These are phyloP conservation scores for Drosophila mercatorum DNA, from an alignment of 2,888 invertebrate species.

Conservation along the genomic window DNA sequence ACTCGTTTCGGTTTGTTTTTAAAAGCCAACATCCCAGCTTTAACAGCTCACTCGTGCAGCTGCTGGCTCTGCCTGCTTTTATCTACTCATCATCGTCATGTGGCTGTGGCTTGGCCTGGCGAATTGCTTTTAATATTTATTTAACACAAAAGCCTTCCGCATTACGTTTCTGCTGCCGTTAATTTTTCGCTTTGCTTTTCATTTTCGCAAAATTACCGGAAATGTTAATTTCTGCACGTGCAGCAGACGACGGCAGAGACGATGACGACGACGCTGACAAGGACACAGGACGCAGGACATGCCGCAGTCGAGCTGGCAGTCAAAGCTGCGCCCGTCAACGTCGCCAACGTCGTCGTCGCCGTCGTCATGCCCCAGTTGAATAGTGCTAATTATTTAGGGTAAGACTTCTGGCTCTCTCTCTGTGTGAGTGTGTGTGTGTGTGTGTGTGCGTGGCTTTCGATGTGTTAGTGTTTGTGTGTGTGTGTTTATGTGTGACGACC, in stretches of 20 bases:
- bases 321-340: constrained; percentile 73
- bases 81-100: constrained; percentile 42
- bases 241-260: constrained; percentile 53
- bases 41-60: constrained; percentile 44
- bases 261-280: constrained; percentile 38
- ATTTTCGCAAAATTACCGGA: constrained; percentile 80
- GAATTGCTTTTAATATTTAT: constrained; percentile 79
- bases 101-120: constrained; percentile 54
- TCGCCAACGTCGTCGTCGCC: constrained; percentile 46
- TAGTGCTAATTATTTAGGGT: constrained; percentile 83
- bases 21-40: constrained; percentile 60
- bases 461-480: constrained; percentile 22
- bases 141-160: constrained; percentile 79
- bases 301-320: constrained; percentile 50
- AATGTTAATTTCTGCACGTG: constrained; percentile 81
- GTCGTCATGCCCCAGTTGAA: constrained; percentile 74
- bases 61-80: not conserved
- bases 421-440: constrained; percentile 17
- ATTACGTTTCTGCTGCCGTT: constrained; percentile 74
- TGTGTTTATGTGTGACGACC: constrained; percentile 42
- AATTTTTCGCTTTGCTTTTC: constrained; percentile 81
- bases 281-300: constrained; percentile 52
- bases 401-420: constrained; percentile 58
- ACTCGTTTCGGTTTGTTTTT: constrained; percentile 53
- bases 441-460: not conserved